Conservation (phyloP, 2,797 vertebrate species). For the Leptoclinus maculatus region DNA sequence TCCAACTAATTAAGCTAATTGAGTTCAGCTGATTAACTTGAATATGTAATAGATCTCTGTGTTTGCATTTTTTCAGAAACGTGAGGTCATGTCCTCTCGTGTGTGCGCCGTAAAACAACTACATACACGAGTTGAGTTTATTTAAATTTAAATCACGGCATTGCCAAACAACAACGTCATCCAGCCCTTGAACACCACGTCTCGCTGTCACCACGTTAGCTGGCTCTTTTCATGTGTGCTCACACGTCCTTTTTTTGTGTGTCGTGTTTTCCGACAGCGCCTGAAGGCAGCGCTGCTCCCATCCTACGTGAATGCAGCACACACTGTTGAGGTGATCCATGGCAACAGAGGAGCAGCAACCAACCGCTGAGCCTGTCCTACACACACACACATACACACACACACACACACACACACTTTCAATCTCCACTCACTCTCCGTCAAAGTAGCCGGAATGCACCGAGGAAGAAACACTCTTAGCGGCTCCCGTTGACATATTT, state of each 20-base stretch:
- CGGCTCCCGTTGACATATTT: constrained; percentile 45
- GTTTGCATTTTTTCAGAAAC: background rate
- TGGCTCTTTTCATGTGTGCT: no score
- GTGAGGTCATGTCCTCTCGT: background rate
- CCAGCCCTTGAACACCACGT: constrained; percentile 4
- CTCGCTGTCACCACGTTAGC: background rate
- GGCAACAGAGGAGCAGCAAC: constrained; percentile 84
- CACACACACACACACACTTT: constrained; percentile 14
- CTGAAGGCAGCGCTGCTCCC: constrained; percentile 71
- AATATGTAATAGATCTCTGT: background rate
- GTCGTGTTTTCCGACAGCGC: constrained; percentile 33
- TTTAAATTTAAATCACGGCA: background rate
- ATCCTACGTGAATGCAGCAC: constrained; percentile 73
- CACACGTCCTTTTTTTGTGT: background rate
- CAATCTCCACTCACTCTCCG: constrained; percentile 29
- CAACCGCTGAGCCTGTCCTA: constrained; percentile 55
- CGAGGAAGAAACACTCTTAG: constrained; percentile 38
- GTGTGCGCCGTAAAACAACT: background rate
- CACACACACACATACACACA: constrained; percentile 13
- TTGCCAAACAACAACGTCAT: background rate
- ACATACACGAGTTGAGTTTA: background rate
- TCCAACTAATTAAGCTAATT: background rate
- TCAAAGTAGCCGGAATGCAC: constrained; percentile 40
- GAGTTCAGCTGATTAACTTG: constrained; percentile 15
- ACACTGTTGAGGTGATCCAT: constrained; percentile 87